These are phyloP conservation scores for Pelobates cultripes DNA, from an alignment of 2,797 vertebrate species.

Conservation along the genomic window DNA sequence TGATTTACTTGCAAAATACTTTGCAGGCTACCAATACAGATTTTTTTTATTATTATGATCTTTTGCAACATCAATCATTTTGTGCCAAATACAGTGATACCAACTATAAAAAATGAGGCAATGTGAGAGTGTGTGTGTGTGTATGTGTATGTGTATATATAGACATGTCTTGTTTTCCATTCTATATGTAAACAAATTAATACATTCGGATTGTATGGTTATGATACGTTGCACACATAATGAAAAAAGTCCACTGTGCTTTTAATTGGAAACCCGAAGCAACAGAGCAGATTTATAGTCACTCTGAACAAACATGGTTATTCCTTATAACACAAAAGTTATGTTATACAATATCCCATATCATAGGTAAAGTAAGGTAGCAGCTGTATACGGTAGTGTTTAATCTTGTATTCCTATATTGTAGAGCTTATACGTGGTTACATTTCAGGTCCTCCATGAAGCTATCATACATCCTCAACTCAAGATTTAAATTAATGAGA, in stretches of 20 bases:
- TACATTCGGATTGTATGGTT: constrained; percentile 59
- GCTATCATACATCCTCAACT: constrained; percentile 50
- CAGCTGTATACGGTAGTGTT: constrained; percentile 18
- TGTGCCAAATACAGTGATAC: neutral
- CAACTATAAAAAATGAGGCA: neutral
- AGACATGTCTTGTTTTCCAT: constrained; percentile 2
- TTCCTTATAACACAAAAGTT: neutral
- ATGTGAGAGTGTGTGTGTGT: neutral
- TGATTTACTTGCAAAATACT: too few species aligned
- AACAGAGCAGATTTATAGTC: constrained; percentile 12
- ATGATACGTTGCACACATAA: constrained; percentile 38
- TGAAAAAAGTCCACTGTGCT: constrained; percentile 75
- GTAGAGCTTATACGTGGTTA: constrained; percentile 44
- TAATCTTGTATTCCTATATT: constrained; percentile 12
- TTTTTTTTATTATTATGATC: neutral
- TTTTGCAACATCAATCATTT: neutral
- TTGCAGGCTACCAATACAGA: neutral
- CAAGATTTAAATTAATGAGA: constrained; percentile 51
- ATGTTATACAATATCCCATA: constrained; percentile 15
- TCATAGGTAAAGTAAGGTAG: constrained; percentile 56
- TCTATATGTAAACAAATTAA: constrained; percentile 27
- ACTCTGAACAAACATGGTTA: constrained; percentile 14
- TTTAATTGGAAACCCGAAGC: constrained; percentile 56
- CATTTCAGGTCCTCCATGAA: constrained; percentile 55
- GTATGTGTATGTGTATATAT: constrained; percentile 1